These are phyloP conservation scores for Villa cingulata DNA, from an alignment of 2,888 invertebrate genomes.

Conservation along the genomic window DNA sequence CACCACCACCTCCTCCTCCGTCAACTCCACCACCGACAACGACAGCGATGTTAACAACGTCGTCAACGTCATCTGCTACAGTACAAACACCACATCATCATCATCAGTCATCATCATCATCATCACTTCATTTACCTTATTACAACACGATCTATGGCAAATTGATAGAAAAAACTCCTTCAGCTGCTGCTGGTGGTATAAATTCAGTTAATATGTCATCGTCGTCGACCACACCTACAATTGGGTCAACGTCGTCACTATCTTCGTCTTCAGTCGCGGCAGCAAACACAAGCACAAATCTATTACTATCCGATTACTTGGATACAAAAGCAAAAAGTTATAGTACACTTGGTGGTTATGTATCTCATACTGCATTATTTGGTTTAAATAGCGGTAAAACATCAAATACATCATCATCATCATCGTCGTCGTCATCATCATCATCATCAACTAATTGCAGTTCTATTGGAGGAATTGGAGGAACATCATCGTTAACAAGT, in stretches of 20 bases:
- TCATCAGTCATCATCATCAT: constrained; percentile 2
- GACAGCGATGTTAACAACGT: constrained; percentile 13
- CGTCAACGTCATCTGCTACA: constrained; percentile 2
- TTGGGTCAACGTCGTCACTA: not conserved
- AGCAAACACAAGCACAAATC: constrained; percentile 10
- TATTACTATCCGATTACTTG: constrained; percentile 28
- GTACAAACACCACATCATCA: constrained; percentile 4
- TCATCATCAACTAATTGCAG: not conserved
- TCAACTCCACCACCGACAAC: constrained; percentile 20
- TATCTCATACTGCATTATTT: constrained; percentile 18
- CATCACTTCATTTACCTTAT: constrained; percentile 22
- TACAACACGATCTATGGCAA: constrained; percentile 37
- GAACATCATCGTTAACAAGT: not conserved
- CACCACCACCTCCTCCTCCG: constrained; percentile 17
- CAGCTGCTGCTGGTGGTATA: not conserved
- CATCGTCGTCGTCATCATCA: not conserved
- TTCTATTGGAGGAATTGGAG: no score
- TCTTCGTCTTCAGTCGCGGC: constrained; percentile 7
- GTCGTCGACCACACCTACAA: no score
- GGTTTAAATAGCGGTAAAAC: constrained; percentile 7
- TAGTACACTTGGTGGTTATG: constrained; percentile 21
- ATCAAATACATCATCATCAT: not conserved
- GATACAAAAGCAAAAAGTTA: constrained; percentile 27
- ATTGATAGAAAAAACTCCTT: constrained; percentile 38
- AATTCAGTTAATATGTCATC: not conserved